A percentile compares a stretch with the other conserved stretches of the same genome.
These are phyloP conservation scores for Myotis daubentonii DNA, from an alignment of 2,797 vertebrate species.

Conservation along the genomic window DNA sequence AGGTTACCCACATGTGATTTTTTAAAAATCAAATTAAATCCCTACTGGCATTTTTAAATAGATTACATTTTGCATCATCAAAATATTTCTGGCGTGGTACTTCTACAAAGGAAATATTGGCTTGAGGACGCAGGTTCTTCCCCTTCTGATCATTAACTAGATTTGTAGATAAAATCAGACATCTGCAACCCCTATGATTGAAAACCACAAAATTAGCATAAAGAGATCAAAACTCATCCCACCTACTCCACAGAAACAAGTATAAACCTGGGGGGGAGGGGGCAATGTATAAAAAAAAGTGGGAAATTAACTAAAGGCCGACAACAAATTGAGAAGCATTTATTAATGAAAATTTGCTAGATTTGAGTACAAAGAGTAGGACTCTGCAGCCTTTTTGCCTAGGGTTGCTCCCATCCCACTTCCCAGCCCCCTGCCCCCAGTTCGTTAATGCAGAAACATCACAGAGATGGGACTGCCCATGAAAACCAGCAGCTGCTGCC, in stretches of 20 bases:
- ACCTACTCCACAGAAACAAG: not conserved
- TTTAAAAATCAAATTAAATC: not conserved
- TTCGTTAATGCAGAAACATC: not conserved
- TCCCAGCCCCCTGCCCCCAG: not conserved
- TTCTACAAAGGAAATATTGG: not conserved
- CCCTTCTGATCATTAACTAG: not conserved
- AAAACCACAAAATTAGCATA: not conserved
- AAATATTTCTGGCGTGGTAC: conserved; percentile 23
- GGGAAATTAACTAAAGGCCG: not conserved
- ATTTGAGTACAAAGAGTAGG: not conserved
- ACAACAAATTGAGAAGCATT: not conserved
- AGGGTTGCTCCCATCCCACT: not conserved
- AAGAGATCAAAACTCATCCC: not conserved
- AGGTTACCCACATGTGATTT: not conserved
- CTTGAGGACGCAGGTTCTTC: not conserved
- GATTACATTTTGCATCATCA: not conserved
- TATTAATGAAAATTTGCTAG: not conserved
- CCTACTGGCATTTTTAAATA: not conserved
- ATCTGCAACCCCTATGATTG: not conserved
- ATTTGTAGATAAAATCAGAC: conserved; percentile 41
- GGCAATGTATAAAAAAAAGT: not conserved
- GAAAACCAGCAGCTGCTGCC: not conserved
- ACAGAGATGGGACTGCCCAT: not conserved
- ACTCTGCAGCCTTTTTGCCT: not conserved
- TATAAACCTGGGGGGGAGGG: not conserved